Evolutionary conservation across 37 sponge, comb jelly and placozoan species (phyloP).

Genomic region (Aphrocallistes beatrix): DNA sequence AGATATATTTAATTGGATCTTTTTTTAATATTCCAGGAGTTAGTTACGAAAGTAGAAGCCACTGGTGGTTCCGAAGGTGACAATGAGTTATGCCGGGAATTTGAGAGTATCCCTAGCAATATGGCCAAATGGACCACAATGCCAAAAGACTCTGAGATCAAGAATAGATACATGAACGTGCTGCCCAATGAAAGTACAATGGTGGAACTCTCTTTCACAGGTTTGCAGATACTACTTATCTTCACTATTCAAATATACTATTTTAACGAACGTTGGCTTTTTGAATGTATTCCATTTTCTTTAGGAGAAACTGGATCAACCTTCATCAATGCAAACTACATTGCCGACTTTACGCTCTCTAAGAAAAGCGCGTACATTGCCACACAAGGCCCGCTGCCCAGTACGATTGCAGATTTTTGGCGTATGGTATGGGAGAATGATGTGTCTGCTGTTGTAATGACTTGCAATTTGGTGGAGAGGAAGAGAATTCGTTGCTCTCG

Average conservation of each 20-base stretch:
- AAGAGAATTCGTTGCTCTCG: background rate
- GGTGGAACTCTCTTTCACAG: constrained; percentile 3
- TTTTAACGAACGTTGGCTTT: too few relatives aligned
- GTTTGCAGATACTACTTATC: background rate
- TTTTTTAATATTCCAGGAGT: background rate
- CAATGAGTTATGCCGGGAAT: background rate
- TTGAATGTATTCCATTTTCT: background rate
- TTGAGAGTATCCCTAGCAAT: constrained; percentile 10
- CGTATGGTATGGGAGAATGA: constrained; percentile 19
- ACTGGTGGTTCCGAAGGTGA: background rate
- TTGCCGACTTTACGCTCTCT: background rate
- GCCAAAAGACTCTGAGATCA: background rate
- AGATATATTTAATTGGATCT: background rate
- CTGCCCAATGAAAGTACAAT: background rate
- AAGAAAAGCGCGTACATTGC: constrained; percentile 9
- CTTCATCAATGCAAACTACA: constrained; percentile 19
- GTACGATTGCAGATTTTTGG: constrained; percentile 19
- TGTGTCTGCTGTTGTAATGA: constrained; percentile 2
- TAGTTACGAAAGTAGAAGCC: background rate
- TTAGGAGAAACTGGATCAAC: background rate
- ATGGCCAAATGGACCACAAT: constrained; percentile 16
- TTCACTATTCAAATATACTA: background rate
- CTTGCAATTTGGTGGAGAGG: background rate
- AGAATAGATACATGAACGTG: constrained; percentile 19
- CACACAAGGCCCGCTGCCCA: background rate